Conservation (phyloP, 1,140 invertebrate species). For the Zaprionus africanus region DNA sequence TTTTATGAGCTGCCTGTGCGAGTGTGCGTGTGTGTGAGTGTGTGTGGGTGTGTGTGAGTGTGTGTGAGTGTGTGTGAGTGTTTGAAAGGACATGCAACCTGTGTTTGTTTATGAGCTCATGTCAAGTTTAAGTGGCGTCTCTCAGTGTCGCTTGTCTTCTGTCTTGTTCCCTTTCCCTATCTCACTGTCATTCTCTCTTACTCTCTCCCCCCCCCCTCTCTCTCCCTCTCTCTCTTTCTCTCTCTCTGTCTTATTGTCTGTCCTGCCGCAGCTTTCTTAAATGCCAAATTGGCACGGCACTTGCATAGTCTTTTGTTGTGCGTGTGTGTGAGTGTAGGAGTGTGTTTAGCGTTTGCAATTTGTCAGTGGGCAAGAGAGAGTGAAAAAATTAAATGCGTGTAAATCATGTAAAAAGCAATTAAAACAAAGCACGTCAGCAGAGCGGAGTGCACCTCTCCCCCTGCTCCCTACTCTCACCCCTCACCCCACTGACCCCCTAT, state of each 20-base stretch:
- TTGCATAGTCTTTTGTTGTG: slow-evolving; percentile 45
- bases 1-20: slow-evolving; percentile 64
- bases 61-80: slow-evolving; percentile 41
- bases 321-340: neutral
- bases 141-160: slow-evolving; percentile 27
- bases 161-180: too few relatives aligned
- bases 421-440: slow-evolving; percentile 28
- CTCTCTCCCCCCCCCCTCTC: neutral
- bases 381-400: slow-evolving; percentile 36
- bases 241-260: neutral
- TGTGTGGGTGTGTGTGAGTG: too few relatives aligned
- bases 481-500: neutral
- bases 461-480: neutral
- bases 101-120: slow-evolving; percentile 62
- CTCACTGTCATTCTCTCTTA: neutral
- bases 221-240: neutral
- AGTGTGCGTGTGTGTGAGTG: slow-evolving; percentile 43
- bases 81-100: slow-evolving; percentile 72
- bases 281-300: slow-evolving; percentile 53
- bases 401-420: slow-evolving; percentile 58
- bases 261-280: slow-evolving; percentile 6
- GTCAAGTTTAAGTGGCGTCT: slow-evolving; percentile 69
- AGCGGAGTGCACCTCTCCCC: too few relatives aligned
- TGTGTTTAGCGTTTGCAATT: slow-evolving; percentile 30
- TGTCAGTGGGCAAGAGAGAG: slow-evolving; percentile 22